Conservation (phyloP, 2,888 invertebrate genomes). For the Tenthredo notha region DNA sequence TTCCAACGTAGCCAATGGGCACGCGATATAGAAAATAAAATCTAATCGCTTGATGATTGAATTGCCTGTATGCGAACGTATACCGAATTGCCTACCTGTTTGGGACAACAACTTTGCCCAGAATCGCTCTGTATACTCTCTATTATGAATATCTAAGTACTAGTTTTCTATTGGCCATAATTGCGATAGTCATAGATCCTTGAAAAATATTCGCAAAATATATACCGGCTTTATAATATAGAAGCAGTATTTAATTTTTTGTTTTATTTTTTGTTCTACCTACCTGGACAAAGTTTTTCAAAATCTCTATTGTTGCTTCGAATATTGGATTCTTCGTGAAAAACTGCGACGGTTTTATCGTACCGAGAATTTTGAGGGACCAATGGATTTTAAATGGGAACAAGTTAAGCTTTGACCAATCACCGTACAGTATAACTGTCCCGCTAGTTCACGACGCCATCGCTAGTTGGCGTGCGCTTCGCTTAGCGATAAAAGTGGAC, state of each 20-base stretch:
- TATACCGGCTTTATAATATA: not conserved
- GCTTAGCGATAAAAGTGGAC: not conserved
- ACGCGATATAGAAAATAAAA: no score
- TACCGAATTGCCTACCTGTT: no score
- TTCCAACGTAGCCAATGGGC: no score
- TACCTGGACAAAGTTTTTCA: not conserved
- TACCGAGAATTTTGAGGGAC: not conserved
- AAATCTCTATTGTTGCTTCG: not conserved
- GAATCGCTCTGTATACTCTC: not conserved
- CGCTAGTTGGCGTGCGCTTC: conserved; percentile 10
- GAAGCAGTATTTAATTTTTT: not conserved
- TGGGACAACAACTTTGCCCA: no score
- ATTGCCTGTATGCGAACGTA: no score
- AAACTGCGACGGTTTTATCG: conserved; percentile 35
- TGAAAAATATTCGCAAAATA: not conserved
- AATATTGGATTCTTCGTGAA: not conserved
- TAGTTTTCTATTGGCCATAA: not conserved
- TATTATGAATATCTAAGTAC: not conserved
- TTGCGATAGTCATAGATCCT: not conserved
- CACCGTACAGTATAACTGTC: not conserved
- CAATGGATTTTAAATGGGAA: not conserved
- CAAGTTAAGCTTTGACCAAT: not conserved
- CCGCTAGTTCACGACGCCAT: not conserved
- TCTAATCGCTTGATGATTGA: no score
- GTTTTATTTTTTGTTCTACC: not conserved